Conservation (phyloP, 2,797 vertebrate genomes). For the Macrochelys suwanniensis region DNA sequence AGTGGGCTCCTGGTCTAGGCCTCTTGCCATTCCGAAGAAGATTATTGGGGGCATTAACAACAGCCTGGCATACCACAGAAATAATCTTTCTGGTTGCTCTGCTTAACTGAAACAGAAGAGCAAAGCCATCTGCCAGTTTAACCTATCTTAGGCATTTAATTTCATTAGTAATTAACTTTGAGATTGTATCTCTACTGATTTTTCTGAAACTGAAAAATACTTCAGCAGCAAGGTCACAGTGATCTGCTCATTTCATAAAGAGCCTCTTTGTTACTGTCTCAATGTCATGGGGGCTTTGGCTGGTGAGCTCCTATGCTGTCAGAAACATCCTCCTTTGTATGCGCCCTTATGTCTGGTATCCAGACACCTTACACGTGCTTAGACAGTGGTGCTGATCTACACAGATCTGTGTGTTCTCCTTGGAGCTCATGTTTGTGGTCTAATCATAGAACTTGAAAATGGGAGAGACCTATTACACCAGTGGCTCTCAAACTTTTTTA, state of each 20-base stretch:
- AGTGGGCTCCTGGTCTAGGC: not conserved
- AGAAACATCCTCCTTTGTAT: not conserved
- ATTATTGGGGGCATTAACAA: not conserved
- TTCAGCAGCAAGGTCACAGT: slow-evolving; percentile 44
- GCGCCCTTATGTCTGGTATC: not conserved
- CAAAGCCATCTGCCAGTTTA: slow-evolving; percentile 57
- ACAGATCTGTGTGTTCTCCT: not conserved
- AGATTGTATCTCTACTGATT: slow-evolving; percentile 52
- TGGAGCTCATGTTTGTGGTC: not conserved
- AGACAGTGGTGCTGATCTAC: not conserved
- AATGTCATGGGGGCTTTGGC: not conserved
- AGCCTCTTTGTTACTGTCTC: slow-evolving; percentile 15
- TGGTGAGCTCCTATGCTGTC: not conserved
- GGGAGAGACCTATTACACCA: rapidly evolving
- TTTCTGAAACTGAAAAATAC: slow-evolving; percentile 71
- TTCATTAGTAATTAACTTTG: slow-evolving; percentile 66
- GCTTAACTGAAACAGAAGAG: slow-evolving; percentile 65
- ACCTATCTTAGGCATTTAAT: slow-evolving; percentile 65
- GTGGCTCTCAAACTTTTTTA: too few relatives aligned
- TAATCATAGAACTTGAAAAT: not conserved
- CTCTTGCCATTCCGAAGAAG: not conserved
- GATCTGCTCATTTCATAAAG: slow-evolving; percentile 43
- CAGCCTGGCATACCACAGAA: slow-evolving; percentile 22
- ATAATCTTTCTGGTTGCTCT: slow-evolving; percentile 48
- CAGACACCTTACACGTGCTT: not conserved